Base-by-base conservation (phyloP, 2,888 invertebrate species). In the Helleia helle region DNA sequence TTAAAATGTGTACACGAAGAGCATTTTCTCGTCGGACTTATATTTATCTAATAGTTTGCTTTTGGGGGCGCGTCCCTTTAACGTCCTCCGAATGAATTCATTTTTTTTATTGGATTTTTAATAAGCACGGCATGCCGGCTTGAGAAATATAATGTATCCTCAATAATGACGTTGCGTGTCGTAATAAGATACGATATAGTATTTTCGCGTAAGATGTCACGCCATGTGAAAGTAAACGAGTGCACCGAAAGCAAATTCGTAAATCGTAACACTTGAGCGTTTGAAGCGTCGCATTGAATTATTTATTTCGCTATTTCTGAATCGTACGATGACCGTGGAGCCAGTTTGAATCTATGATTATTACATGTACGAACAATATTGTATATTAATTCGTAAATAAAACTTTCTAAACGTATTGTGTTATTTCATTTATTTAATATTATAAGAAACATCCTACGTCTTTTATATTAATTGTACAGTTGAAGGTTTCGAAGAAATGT, bases 371-470 rank as follows among this genome's bases (percentile, higher is more conserved):
- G 79, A 76, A 69, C 70, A 68, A 73, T 65, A 79, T 79, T 83
- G 81, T 83, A 80, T 83, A 81, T 73, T 81, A 71, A 80, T 81
- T 83, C 79, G 69, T 81, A 73, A 84, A 83, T 84, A 83, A 83
- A 83, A 77, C 70, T 71, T 71, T 77, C 69, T 76, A 71, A 65
- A 51, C 69, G 69, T 65, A 62, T 56, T 50, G 45, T 44, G 18
- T 47, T n/a, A 44, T 46, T 60, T 62, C 56, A 54, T 50, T 54
- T 58, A 51, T 45, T 45, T 34, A 36, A 36, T 42, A 4, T 9
- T n/a, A n/a, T n/a, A n/a, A n/a, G n/a, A n/a, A n/a, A n/a, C n/a
- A n/a, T n/a, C n/a, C n/a, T n/a, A n/a, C n/a, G n/a, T n/a, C n/a
- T n/a, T n/a, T n/a, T n/a, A n/a, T n/a, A n/a, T n/a, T n/a, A n/a